Percentiles rank a stretch among this genome's conserved stretches.
Evolutionary conservation across 1,140 invertebrate genomes (phyloP).

Genomic region (Physella acuta): DNA sequence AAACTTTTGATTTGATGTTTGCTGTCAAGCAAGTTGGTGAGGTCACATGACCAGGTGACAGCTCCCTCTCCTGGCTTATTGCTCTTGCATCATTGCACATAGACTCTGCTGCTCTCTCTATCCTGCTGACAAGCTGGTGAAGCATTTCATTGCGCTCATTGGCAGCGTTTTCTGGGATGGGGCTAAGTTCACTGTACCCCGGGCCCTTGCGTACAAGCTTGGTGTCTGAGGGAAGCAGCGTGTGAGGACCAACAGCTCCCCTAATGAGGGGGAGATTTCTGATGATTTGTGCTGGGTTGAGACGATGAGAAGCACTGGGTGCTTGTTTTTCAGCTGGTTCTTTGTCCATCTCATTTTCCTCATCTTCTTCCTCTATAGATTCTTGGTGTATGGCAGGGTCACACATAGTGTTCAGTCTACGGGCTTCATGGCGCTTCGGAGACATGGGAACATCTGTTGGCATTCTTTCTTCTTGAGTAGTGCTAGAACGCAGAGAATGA

Average conservation of each 20-base stretch:
- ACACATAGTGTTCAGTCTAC: conserved; percentile 36
- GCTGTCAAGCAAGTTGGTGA: too few relatives aligned
- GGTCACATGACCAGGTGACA: not conserved
- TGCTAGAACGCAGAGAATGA: conserved; percentile 39
- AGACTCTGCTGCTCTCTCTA: conserved; percentile 8
- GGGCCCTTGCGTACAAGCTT: conserved; percentile 45
- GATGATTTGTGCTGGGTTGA: not conserved
- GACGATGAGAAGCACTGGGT: not conserved
- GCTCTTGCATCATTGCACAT: conserved; percentile 9
- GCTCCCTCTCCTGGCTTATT: not conserved
- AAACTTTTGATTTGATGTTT: too few relatives aligned
- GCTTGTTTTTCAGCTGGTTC: not conserved
- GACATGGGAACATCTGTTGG: conserved; percentile 41
- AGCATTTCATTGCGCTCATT: conserved; percentile 12
- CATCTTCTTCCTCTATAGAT: conserved; percentile 41
- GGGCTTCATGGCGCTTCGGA: conserved; percentile 29
- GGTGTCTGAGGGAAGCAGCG: not conserved
- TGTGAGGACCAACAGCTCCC: not conserved
- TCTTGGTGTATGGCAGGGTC: conserved; percentile 32
- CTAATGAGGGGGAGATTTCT: not conserved
- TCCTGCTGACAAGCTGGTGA: conserved; percentile 18
- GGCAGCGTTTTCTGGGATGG: conserved; percentile 20
- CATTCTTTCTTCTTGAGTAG: conserved; percentile 40
- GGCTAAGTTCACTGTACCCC: conserved; percentile 47
- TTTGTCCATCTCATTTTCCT: conserved; percentile 19